Conservation (phyloP, 2,113 vertebrate species). For the Choloepus hoffmanni region DNA sequence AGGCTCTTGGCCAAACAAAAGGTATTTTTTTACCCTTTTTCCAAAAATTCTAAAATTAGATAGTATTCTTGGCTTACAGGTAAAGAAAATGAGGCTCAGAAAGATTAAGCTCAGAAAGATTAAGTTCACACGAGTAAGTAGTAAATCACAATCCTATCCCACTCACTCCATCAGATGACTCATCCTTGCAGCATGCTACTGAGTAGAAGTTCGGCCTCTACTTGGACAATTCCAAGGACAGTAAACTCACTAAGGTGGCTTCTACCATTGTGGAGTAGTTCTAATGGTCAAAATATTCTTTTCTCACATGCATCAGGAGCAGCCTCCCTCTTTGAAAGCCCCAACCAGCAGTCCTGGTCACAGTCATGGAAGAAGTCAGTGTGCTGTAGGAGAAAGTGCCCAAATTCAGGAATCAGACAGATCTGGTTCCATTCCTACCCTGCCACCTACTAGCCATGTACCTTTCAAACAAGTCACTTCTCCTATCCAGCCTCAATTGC, state of each 20-base stretch:
- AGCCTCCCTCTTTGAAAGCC: not conserved
- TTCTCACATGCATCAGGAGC: not conserved
- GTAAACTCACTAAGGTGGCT: not conserved
- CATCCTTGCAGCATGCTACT: not conserved
- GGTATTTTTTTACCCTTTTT: not conserved
- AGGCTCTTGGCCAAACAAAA: not conserved
- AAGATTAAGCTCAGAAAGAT: not conserved
- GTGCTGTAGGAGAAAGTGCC: not conserved
- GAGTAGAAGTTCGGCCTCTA: not conserved
- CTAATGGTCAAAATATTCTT: not conserved
- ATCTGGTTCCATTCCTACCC: not conserved
- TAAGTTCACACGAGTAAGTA: not conserved
- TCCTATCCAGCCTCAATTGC: not conserved
- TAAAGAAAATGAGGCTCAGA: slow-evolving; percentile 1
- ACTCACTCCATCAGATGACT: not conserved
- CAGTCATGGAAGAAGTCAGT: not conserved
- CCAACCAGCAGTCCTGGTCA: not conserved
- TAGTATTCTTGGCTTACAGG: not conserved
- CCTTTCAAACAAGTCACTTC: not conserved
- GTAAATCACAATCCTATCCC: not conserved
- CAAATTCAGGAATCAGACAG: not conserved
- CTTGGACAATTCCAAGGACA: not conserved
- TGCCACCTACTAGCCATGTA: not conserved
- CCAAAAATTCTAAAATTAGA: slow-evolving; percentile 24
- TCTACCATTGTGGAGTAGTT: not conserved